Evolutionary conservation across 2,797 vertebrate species (phyloP), one percentile per base, ranked within the genome.

Genomic region (Hirundo rustica): DNA sequence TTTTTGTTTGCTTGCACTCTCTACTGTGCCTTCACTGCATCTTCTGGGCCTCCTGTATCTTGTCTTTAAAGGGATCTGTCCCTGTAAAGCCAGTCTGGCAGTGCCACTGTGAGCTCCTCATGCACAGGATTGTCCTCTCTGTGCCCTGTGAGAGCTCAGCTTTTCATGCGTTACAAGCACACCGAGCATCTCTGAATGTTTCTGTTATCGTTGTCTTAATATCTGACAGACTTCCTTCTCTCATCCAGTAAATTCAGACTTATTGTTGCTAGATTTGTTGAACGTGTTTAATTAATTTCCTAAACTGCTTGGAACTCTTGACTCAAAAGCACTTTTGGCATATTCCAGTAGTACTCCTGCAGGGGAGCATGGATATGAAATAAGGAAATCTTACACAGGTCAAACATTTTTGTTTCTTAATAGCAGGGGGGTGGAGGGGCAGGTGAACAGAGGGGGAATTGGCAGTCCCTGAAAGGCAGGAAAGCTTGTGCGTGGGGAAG

Each of bases 21-120:
- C 5, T 18, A 0, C 16, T 47, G 0, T 27, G 14, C 7, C 4
- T 34, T 18, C 8, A 5, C 2, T 10, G 7, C 0, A 0, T 55
- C 32, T 54, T 67, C 27, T 68, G 17, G 32, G 2, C 16, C 3
- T 34, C 5, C 6, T 8, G 8, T 23, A 10, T 7, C 9, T 51
- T 15, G 7, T 27, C 8, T 32, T 32, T 47, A 14, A 42, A 79
- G 73, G 32, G 17, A 20, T 3, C 0, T 34, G 16, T 32, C 27
- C 4, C 17, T 72, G 14, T 54, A 27, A 47, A 77, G 77, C 2
- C 32, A 34, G 27, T 3, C 19, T 81, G 62, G 5, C 22, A 18
- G 7, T 73, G 11, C 16, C 2, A 0, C 30, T 17, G 23, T 25
- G 47, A 74, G 27, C 25, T 58, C 4, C 44, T 74, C 16, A 30